A percentile compares a stretch with the other conserved stretches of the same genome.
Evolutionary conservation across 2,888 invertebrate genomes (phyloP).

Genomic region (Belgica antarctica): DNA sequence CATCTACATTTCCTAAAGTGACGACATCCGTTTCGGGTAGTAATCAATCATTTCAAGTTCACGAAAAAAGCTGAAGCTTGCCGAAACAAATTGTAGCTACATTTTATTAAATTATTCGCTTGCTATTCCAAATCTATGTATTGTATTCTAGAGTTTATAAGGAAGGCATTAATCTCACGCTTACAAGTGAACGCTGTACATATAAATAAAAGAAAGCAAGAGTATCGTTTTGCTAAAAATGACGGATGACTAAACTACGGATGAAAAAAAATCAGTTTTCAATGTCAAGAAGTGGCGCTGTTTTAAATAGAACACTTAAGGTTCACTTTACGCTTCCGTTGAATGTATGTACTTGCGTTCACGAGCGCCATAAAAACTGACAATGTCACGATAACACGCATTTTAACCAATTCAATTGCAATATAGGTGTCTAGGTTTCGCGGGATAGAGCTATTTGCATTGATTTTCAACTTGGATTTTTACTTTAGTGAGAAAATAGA

Average conservation of each 20-base stretch:
- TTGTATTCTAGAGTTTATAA: slow-evolving; percentile 22
- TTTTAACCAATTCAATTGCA: too few relatives aligned
- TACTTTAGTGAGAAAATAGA: too few relatives aligned
- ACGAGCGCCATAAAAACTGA: too few relatives aligned
- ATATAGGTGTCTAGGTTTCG: too few relatives aligned
- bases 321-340: background rate
- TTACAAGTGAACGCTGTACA: background rate
- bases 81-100: slow-evolving; percentile 21
- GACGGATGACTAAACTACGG: slow-evolving; percentile 8
- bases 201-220: slow-evolving; percentile 36
- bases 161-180: slow-evolving; percentile 43
- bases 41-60: slow-evolving; percentile 39
- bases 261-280: slow-evolving; percentile 40
- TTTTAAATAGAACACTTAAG: background rate
- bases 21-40: slow-evolving; percentile 37
- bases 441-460: too few relatives aligned
- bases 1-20: slow-evolving; percentile 30
- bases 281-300: slow-evolving; percentile 37
- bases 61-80: background rate
- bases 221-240: slow-evolving; percentile 43
- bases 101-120: slow-evolving; percentile 35
- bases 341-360: too few relatives aligned
- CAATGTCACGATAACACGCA: too few relatives aligned
- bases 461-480: too few relatives aligned
- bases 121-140: slow-evolving; percentile 29